Base-by-base conservation (phyloP, 2,113 vertebrate species). In the Halichoeres trimaculatus region DNA sequence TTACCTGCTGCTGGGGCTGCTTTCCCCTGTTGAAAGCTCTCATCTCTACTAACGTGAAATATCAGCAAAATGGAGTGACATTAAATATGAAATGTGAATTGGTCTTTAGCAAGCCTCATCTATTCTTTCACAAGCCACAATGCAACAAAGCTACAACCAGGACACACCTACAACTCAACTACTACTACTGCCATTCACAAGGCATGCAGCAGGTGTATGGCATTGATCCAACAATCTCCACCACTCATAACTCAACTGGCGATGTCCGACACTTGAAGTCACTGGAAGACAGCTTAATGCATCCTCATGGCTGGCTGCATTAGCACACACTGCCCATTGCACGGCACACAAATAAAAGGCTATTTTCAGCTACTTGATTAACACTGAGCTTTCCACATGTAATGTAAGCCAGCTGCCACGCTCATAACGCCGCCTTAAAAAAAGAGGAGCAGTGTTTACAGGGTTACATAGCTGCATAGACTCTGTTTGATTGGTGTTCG, bases 291-390 rank as follows among this genome's bases (percentile, higher is more conserved):
- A 26, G 55, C 55, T 30, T 73, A 70, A 85, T 62, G 41, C 45
- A 68, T 80, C 76, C 64, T 76, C 68, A 58, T 35, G 64, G 77
- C 43, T 36, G 34, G 68, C 17, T 74, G 58, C 66, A 80, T 85
- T 82, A 83, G 55, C 13, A 16, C 60, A 41, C 74, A 45, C 64
- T 23, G 65, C 52, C 71, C 71, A 54, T 54, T 61, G 74, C 62
- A 69, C 30, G 24, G 30, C 3, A 10, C 58, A 57, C 71, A 77
- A 84, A 90, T 87, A 85, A 88, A 89, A 84, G 53, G 45, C 77
- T 86, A 91, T 91, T 87, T 90, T 80, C 73, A 64, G 68, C 68
- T 78, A 66, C 81, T 81, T 89, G 63, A 89, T 91, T 90, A 87
- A 81, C 71, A 75, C 61, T 22, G 40, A 78, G 56, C 85, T 80